phyloP scores from a whole-genome alignment of 2,113 vertebrate genomes.

The Alligator sinensis region DNA sequence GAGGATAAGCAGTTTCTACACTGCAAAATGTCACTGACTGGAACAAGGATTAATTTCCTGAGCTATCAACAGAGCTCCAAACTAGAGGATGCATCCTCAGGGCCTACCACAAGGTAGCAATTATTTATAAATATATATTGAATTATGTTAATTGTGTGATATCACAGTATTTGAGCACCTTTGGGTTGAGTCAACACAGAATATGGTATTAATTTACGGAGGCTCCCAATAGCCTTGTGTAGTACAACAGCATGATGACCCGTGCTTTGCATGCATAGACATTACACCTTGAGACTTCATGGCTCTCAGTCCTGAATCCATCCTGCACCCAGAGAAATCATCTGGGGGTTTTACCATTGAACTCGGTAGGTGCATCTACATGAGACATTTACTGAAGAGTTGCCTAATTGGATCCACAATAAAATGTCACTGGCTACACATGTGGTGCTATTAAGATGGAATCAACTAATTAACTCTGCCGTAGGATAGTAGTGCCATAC shows the following conservation, averaged over 20 bases:
- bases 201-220: neutral
- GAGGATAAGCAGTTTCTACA: neutral
- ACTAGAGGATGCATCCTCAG: neutral
- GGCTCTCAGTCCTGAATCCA: neutral
- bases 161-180: neutral
- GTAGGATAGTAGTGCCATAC: no score
- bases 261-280: no score
- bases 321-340: no score
- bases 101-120: no score
- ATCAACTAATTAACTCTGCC: no score
- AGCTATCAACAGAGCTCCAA: neutral
- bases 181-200: neutral
- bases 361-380: no score
- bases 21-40: neutral
- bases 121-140: no score
- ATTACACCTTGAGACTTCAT: neutral
- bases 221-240: neutral
- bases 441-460: no score
- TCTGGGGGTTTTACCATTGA: neutral
- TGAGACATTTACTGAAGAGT: no score
- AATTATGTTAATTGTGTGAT: neutral
- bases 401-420: no score
- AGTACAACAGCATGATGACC: neutral
- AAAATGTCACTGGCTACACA: no score
- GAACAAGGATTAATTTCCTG: neutral